These are phyloP conservation scores for Adelphocoris suturalis DNA, from an alignment of 2,888 invertebrate genomes.

Conservation along the genomic window DNA sequence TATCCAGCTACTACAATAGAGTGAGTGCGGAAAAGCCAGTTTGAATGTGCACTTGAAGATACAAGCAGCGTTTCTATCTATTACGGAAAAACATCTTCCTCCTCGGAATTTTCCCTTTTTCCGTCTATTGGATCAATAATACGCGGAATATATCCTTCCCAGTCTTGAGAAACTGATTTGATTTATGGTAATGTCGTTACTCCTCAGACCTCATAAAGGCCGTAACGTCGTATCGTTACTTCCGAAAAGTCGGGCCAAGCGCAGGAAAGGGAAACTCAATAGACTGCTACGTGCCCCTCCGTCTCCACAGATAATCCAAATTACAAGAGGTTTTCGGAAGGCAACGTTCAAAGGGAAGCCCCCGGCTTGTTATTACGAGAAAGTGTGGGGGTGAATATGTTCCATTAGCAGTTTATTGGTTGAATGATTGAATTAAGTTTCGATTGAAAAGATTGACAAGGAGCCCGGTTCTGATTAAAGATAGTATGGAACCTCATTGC, in stretches of 20 bases:
- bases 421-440: slow-evolving; percentile 67
- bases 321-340: slow-evolving; percentile 54
- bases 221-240: slow-evolving; percentile 67
- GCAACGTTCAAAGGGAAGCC: slow-evolving; percentile 43
- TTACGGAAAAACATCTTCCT: not conserved
- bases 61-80: not conserved
- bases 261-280: slow-evolving; percentile 53
- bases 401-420: slow-evolving; percentile 68
- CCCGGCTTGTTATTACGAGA: slow-evolving; percentile 56
- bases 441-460: slow-evolving; percentile 66
- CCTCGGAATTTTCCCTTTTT: not conserved
- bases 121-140: slow-evolving; percentile 36
- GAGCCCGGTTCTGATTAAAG: slow-evolving; percentile 59
- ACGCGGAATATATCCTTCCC: slow-evolving; percentile 2
- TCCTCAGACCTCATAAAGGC: slow-evolving; percentile 65
- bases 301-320: slow-evolving; percentile 44
- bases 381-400: slow-evolving; percentile 66
- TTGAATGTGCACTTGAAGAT: not conserved
- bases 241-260: slow-evolving; percentile 47
- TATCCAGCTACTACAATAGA: no score
- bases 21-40: no score
- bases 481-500: slow-evolving; percentile 35
- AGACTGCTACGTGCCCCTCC: slow-evolving; percentile 55
- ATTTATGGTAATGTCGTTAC: slow-evolving; percentile 62
- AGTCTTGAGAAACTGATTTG: slow-evolving; percentile 41